Evolutionary conservation across 2,113 vertebrate genomes (phyloP).

Genomic region (Osmerus mordax): DNA sequence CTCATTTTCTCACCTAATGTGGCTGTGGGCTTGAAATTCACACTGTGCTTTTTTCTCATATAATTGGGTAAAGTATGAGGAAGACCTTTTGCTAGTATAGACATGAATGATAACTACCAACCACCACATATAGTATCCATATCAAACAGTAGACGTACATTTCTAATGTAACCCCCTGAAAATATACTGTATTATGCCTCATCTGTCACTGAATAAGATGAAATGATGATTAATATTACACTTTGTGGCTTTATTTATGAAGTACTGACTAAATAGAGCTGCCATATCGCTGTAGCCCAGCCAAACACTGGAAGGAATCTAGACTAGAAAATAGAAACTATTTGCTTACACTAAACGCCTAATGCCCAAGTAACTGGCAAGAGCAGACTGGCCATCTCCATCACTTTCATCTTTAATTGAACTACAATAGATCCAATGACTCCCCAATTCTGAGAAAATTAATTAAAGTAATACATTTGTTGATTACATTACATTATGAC

Average conservation of each 20-base stretch:
- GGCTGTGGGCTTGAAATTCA: not conserved
- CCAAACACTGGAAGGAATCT: constrained; percentile 54
- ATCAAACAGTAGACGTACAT: no score
- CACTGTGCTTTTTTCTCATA: not conserved
- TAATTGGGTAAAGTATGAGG: no score
- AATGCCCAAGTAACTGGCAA: constrained; percentile 27
- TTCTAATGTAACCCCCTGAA: constrained; percentile 33
- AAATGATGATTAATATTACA: constrained; percentile 65
- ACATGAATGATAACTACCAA: not conserved
- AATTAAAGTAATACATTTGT: not conserved
- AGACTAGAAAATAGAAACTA: constrained; percentile 30
- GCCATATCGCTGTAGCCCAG: constrained; percentile 39
- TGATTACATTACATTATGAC: not conserved
- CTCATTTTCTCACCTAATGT: no score
- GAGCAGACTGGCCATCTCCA: constrained; percentile 14
- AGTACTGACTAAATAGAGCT: constrained; percentile 62
- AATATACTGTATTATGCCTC: constrained; percentile 47
- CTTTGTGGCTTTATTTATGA: constrained; percentile 58
- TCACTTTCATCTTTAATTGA: constrained; percentile 13
- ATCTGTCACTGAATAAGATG: constrained; percentile 53
- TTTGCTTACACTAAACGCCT: constrained; percentile 21
- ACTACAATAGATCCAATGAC: constrained; percentile 10
- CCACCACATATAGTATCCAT: not conserved
- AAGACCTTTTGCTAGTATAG: not conserved
- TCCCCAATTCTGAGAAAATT: not conserved